Evolutionary conservation across 1,140 invertebrate genomes (phyloP), one percentile per base, ranked within the genome.

Genomic region (Manduca sexta): DNA sequence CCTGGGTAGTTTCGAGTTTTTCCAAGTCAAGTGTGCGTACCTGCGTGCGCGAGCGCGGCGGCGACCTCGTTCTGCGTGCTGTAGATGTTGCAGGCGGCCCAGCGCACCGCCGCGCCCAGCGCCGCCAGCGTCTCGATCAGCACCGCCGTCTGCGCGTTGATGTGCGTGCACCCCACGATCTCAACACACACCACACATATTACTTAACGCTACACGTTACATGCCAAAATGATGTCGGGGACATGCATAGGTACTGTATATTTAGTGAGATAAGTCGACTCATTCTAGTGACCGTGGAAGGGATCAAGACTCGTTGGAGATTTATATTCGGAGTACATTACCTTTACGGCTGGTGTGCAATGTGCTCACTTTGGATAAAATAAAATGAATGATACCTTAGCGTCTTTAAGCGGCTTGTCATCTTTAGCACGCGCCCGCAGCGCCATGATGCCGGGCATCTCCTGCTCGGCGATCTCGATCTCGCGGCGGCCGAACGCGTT

Each of bases 391-490:
- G 46, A 52, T 41, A 87, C 85, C 89, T 96, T 97, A 33, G 97
- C 97, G 74, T 97, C 95, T 81, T 95, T 95, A 48, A 99, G 80
- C 0, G 97, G 97, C 84, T 97, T 98, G 71, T 99, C 97, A 44
- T 96, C 95, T 34, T 92, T 90, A 0, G 97, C 97, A 43, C 96
- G 87, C 72, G 95, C 95, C 35, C 97, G 88, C 52, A 99, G 80
- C 0, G 97, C 96, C 91, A 99, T 96, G 43, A 99, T 96, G 2
- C 97, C 97, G 0, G 97, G 96, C 97, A 99, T 99, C 88, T 99
- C 97, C 88, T 98, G 97, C 73, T 99, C 97, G n/a, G 97, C 97
- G 59, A 99, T 98, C 86, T 99, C 97, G 64, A 99, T 99, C 88
- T 99, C 98, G 42, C 97, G 78, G 16, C 97, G 88, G 0, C 98